Conservation (phyloP, 2,113 vertebrate species). For the Mugil cephalus region DNA sequence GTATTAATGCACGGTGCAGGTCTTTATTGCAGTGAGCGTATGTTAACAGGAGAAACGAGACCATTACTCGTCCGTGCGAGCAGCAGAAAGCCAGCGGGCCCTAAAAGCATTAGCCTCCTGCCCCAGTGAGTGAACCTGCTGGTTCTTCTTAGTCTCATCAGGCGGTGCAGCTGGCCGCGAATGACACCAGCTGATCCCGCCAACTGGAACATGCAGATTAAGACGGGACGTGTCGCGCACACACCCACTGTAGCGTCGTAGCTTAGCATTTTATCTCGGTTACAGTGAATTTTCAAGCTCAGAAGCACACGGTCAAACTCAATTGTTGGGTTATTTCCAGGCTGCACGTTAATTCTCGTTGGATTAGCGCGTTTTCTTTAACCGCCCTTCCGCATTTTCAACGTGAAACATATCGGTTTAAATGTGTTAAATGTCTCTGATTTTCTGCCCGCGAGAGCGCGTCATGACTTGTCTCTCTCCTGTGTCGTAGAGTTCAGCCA, state of each 20-base stretch:
- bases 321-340: no score
- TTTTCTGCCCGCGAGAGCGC: background rate
- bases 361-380: background rate
- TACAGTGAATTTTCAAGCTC: background rate
- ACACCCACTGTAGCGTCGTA: background rate
- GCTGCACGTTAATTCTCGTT: no score
- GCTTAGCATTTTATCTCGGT: background rate
- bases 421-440: constrained; percentile 4
- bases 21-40: background rate
- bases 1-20: background rate
- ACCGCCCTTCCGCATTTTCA: no score
- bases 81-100: constrained; percentile 40
- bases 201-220: constrained; percentile 17
- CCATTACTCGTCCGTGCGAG: constrained; percentile 14
- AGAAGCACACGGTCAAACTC: no score
- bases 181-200: constrained; percentile 18
- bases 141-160: constrained; percentile 45
- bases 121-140: constrained; percentile 48
- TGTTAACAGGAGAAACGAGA: constrained; percentile 3
- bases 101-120: constrained; percentile 53
- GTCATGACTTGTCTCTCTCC: constrained; percentile 30
- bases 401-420: constrained; percentile 2
- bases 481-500: constrained; percentile 87
- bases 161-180: constrained; percentile 30
- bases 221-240: background rate